Base-by-base conservation (phyloP, 2,797 vertebrate species). In the Megaceryle alcyon region DNA sequence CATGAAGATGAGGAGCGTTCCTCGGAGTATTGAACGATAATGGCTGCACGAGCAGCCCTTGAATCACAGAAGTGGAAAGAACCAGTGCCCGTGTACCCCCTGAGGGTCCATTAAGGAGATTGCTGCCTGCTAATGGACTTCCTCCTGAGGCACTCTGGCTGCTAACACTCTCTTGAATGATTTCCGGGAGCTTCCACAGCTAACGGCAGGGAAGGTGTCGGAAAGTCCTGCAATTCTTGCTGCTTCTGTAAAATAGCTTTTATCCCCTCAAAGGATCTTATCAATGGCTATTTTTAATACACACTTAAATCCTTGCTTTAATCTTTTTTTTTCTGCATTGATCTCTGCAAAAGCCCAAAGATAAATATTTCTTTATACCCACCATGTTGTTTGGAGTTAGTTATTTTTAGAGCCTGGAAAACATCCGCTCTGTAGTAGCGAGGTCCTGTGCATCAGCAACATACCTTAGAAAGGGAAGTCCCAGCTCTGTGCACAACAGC, bases 121-220 rank as follows among this genome's bases (percentile, higher is more conserved):
- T 86, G 76, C 76, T 86, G 88, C 79, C 79, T 88, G 94, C 94
- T 96, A 94, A 96, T 86, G 95, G 96, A 48, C 79, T 96, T 96
- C 96, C 84, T 96, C 89, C 93, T 1, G 33, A n/a, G 92, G 48
- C 9, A 17, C 68, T 41, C 89, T 81, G 88, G 82, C 93, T 78
- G 95, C 95, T 43, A 65, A 81, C 82, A 12, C 82, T 81, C 85
- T 70, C 86, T 18, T 65, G 26, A 90, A 91, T 81, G 92, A 59
- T 96, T 96, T 93, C 96, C 43, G 4, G 72, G 72, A 83, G 94
- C 86, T 93, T 18, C 29, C 71, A 16, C 51, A 7, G 41, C 33
- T n/a, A 43, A 37, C 3, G 2, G 79, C 90, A 35, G 92, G 95
- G 82, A 86, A 96, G 96, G 92, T 93, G 92, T 65, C 83, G 89